Percentiles rank a stretch among this genome's conserved stretches.
Evolutionary conservation across 2,888 invertebrate genomes (phyloP).

Genomic region (Pemphredon lugubris): DNA sequence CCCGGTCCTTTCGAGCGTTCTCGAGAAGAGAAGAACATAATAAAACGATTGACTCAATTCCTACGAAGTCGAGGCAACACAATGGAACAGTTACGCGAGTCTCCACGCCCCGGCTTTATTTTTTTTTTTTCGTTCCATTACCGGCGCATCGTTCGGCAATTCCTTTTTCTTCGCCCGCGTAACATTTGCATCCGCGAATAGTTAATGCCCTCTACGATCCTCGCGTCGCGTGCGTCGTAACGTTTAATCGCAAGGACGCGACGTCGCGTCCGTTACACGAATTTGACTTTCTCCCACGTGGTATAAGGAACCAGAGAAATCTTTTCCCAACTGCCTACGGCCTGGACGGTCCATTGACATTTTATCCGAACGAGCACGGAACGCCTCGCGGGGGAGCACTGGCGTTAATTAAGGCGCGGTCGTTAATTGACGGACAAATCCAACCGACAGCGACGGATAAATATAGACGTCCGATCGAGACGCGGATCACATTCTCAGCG

Average conservation of each 20-base stretch:
- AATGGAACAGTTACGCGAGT: constrained; percentile 52
- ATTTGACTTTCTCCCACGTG: constrained; percentile 1
- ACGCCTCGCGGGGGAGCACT: constrained; percentile 20
- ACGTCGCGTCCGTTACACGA: constrained; percentile 1
- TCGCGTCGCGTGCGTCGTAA: constrained; percentile 16
- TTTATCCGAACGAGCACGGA: constrained; percentile 46
- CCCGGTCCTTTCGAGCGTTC: constrained; percentile 17
- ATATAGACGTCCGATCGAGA: constrained; percentile 59
- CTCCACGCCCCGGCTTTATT: background rate
- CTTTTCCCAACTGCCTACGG: background rate
- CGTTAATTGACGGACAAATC: constrained; percentile 64
- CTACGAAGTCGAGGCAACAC: constrained; percentile 50
- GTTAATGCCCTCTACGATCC: constrained; percentile 9
- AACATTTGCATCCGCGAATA: constrained; percentile 10
- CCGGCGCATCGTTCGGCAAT: constrained; percentile 20
- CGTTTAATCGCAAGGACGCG: constrained; percentile 23
- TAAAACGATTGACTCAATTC: constrained; percentile 63
- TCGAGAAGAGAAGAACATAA: constrained; percentile 48
- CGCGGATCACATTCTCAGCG: constrained; percentile 59
- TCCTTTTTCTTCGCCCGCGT: constrained; percentile 35
- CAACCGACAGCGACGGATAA: constrained; percentile 49
- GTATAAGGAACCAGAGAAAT: background rate
- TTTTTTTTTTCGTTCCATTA: constrained; percentile 35
- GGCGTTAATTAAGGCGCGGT: constrained; percentile 63
- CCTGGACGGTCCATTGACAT: constrained; percentile 51